Evolutionary conservation across 2,888 invertebrate genomes (phyloP).

Genomic region (Mesorhabditis sp.): DNA sequence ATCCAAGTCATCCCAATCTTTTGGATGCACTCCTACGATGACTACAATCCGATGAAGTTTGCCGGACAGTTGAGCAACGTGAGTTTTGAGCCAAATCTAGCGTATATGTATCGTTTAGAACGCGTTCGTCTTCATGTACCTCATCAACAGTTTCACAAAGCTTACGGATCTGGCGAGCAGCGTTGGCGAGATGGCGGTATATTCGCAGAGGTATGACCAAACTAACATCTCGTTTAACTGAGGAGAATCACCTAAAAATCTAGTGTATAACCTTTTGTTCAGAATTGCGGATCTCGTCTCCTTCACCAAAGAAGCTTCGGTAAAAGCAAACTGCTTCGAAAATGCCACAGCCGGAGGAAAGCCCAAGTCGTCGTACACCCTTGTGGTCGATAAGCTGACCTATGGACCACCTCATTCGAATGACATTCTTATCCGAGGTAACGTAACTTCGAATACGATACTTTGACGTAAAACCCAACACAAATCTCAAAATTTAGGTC

Average conservation of each 20-base stretch:
- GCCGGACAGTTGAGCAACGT: constrained; percentile 47
- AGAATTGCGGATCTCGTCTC: not conserved
- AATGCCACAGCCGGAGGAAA: not conserved
- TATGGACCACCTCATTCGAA: constrained; percentile 23
- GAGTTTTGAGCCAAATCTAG: constrained; percentile 7
- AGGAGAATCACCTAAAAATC: not conserved
- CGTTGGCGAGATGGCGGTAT: constrained; percentile 63
- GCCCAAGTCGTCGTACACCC: not conserved
- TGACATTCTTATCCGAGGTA: constrained; percentile 25
- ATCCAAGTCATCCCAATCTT: constrained; percentile 64
- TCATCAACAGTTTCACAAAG: constrained; percentile 64
- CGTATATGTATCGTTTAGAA: constrained; percentile 59
- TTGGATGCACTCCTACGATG: constrained; percentile 59
- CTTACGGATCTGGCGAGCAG: constrained; percentile 63
- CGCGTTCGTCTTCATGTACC: constrained; percentile 65
- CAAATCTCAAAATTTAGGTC: constrained; percentile 45
- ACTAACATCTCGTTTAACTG: not conserved
- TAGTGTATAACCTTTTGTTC: not conserved
- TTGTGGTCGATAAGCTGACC: not conserved
- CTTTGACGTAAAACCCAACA: not conserved
- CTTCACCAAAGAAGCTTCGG: not conserved
- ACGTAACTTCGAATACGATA: not conserved
- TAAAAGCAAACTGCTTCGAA: constrained; percentile 2
- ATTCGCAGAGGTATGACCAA: constrained; percentile 59
- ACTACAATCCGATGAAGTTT: constrained; percentile 26